Conservation (phyloP, 2,113 vertebrate genomes). For the Solenodon paradoxus region DNA sequence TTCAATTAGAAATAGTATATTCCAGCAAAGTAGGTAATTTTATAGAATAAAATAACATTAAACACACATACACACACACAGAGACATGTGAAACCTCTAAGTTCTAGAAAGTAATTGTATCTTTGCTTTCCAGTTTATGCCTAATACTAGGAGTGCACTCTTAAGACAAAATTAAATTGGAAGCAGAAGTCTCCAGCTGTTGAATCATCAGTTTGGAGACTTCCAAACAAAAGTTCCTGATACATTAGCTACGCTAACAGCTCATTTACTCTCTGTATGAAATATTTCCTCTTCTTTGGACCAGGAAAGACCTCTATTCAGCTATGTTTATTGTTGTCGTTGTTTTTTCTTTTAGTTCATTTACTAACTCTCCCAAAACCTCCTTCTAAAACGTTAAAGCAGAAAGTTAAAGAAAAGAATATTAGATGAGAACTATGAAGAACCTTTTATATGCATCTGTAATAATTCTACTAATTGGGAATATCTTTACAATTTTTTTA, state of each 20-base stretch:
- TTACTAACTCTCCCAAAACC: neutral
- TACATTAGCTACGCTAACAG: neutral
- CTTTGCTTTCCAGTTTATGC: neutral
- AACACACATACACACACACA: neutral
- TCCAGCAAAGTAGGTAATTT: neutral
- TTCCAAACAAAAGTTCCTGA: neutral
- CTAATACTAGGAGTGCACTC: neutral
- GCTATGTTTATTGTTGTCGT: neutral
- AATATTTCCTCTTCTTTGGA: neutral
- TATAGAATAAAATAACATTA: neutral
- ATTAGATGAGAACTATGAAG: neutral
- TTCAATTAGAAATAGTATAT: neutral
- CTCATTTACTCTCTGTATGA: neutral
- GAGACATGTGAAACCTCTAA: neutral
- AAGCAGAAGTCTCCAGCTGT: neutral
- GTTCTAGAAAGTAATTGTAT: neutral
- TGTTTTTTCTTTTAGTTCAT: neutral
- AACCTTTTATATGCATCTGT: neutral
- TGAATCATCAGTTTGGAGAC: neutral
- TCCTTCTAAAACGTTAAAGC: neutral
- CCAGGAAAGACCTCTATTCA: neutral
- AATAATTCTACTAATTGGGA: neutral
- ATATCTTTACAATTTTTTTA: neutral
- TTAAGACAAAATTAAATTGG: neutral
- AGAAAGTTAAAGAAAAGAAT: neutral